Evolutionary conservation across 2,113 vertebrate species (phyloP), one percentile per base, ranked within the genome.

Genomic region (Petrocephalus microphthalmus): DNA sequence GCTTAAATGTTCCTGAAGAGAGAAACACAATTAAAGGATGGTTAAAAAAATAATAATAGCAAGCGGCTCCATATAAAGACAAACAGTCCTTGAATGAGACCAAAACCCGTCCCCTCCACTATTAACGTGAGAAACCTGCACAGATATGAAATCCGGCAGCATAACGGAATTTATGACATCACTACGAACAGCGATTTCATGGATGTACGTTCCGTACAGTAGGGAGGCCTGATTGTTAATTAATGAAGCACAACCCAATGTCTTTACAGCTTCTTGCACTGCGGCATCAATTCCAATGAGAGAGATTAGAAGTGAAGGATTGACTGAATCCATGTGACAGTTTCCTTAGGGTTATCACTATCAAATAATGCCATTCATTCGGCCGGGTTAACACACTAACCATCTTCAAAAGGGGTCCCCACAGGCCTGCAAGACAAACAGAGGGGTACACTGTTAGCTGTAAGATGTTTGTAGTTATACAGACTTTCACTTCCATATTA

Each of bases 401-500:
- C 98, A 93, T 99, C 98, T 96, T 99, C 98, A 95, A 99, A 99
- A 86, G 98, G 98, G 71, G 98, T 99, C 89, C 97, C 98, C 94
- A 99, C 98, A 89, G 98, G 98, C 94, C 98, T 99, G 94, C 87
- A 95, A 25, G 71, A 78, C 49, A 67, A 11, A 87, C 25, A 90
- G 25, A 49, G 45, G 86, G 17, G 6, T 13, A 29, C 22, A 19
- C 5, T 54, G 15, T 53, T 33, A 52, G 45, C 47, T 10, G 42
- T n/a, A 15, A 3, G 29, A 6, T 37, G 3, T 42, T 17, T 42
- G 45, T 37, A 56, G 29, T 15, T 54, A 42, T 17, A 47, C 2
- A 29, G 60, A 67, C n/a, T 13, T 29, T n/a, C 60, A n/a, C 60
- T 13, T 8, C n/a, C 2, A 1, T 67, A 29, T 29, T 13, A 13